Evolutionary conservation across 2,797 vertebrate genomes (phyloP), one percentile per base, ranked within the genome.

Genomic region (Schizopygopsis malacanthus): DNA sequence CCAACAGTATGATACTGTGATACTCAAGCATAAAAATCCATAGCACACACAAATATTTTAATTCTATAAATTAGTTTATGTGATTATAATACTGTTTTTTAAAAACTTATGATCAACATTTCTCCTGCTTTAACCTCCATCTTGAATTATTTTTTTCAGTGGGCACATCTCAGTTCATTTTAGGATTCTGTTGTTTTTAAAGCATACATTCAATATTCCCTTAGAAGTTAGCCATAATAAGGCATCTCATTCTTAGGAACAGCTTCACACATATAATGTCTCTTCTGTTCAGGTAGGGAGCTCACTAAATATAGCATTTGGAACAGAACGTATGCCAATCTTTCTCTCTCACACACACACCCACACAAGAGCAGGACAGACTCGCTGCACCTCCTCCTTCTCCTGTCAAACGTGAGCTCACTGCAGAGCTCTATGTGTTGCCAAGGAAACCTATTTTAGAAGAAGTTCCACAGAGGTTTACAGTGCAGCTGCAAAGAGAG

Each of bases 401-500:
- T 82, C 28, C 56, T 67, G 37, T 77, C 75, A 85, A 76, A 47
- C 83, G 81, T 90, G 83, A 86, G 82, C 88, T 93, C 91, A 92
- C 87, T 87, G 89, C 89, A 88, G 82, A 90, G 88, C 88, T 86
- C 82, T 72, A 78, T 82, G 13, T 69, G 93, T 94, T 95, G 88
- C 92, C 93, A 94, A 90, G 93, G 94, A 90, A 94, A 95, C 88
- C 56, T 41, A 41, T 47, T 86, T 90, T 89, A 84, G 73, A 50
- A 84, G 67, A 87, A 88, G 87, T 56, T 52, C 89, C 89, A 91
- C 92, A 92, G 91, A 83, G 69, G 70, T 76, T 76, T 43, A 56
- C 33, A 75, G 70, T 33, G 54, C 82, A 82, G 52, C 71, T 71
- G 43, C 81, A 85, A 84, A 84, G 13, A 65, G 43, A 70, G 84